A percentile compares a stretch with the other conserved stretches of the same genome.
Evolutionary conservation across 1,140 invertebrate genomes (phyloP).

Genomic region (Lasioglossum albipes): DNA sequence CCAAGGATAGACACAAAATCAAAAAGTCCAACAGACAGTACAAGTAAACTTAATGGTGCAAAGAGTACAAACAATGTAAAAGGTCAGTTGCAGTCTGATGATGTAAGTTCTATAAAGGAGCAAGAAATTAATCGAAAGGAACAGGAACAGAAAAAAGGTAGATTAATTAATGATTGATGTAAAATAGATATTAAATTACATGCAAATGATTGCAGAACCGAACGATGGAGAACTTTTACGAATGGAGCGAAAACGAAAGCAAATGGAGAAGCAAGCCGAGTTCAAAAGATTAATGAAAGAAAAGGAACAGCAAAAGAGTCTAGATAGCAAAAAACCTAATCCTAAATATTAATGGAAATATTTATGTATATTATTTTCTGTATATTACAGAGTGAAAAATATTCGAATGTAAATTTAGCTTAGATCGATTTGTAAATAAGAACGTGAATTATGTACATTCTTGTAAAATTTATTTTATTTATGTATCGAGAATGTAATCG

Average conservation of each 20-base stretch:
- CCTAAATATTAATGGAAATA: slow-evolving; percentile 33
- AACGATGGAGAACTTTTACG: slow-evolving; percentile 15
- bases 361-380: background rate
- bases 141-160: slow-evolving; percentile 11
- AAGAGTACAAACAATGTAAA: background rate
- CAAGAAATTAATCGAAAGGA: background rate
- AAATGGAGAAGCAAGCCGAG: slow-evolving; percentile 45
- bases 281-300: slow-evolving; percentile 47
- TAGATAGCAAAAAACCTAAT: slow-evolving; percentile 18
- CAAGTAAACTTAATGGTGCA: background rate
- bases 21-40: background rate
- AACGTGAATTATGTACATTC: background rate
- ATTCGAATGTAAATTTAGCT: background rate
- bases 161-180: background rate
- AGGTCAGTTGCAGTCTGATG: background rate
- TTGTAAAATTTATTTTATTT: background rate
- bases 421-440: background rate
- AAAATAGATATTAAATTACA: background rate
- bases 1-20: background rate
- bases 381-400: background rate
- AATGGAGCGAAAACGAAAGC: slow-evolving; percentile 46
- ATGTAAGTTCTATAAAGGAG: background rate
- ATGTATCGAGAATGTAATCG: background rate
- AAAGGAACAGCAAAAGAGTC: background rate
- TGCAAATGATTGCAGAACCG: slow-evolving; percentile 21